Percentiles rank a stretch among this genome's conserved stretches.
These are phyloP conservation scores for Leptoclinus maculatus DNA, from an alignment of 2,797 vertebrate genomes.

Conservation along the genomic window DNA sequence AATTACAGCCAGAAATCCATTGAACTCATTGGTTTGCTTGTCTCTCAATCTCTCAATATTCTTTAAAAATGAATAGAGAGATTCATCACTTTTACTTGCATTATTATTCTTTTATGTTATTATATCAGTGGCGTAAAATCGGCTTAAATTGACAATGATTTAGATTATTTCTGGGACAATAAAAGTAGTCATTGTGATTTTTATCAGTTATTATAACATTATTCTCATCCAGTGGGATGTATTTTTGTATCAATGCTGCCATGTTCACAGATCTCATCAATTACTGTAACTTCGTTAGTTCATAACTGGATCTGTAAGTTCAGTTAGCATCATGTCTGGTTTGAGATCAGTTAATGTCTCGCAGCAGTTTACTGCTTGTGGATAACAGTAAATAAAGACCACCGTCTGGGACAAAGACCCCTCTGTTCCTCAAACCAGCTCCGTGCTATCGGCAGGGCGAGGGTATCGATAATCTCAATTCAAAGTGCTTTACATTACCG, in stretches of 20 bases:
- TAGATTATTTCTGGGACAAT: too few relatives aligned
- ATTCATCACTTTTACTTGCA: too few relatives aligned
- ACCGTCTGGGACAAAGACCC: constrained; percentile 17
- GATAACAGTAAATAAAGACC: not conserved
- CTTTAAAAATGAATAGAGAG: too few relatives aligned
- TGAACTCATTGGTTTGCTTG: too few relatives aligned
- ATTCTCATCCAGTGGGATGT: not conserved
- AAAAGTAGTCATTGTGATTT: not conserved
- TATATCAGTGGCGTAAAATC: too few relatives aligned
- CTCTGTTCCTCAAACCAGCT: constrained; percentile 6
- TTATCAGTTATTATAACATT: not conserved
- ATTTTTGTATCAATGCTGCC: not conserved
- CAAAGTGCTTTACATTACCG: not conserved
- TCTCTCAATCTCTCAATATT: too few relatives aligned
- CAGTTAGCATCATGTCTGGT: not conserved
- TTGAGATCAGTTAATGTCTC: not conserved
- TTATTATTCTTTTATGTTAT: too few relatives aligned
- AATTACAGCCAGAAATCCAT: too few relatives aligned
- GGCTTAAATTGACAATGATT: too few relatives aligned
- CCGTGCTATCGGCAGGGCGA: not conserved
- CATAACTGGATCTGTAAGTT: not conserved
- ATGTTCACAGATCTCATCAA: not conserved
- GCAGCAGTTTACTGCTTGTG: not conserved
- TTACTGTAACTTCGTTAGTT: not conserved
- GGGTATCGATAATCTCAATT: not conserved